Evolutionary conservation across 2,113 vertebrate genomes (phyloP), one percentile per base, ranked within the genome.

Genomic region (Ahaetulla prasina): DNA sequence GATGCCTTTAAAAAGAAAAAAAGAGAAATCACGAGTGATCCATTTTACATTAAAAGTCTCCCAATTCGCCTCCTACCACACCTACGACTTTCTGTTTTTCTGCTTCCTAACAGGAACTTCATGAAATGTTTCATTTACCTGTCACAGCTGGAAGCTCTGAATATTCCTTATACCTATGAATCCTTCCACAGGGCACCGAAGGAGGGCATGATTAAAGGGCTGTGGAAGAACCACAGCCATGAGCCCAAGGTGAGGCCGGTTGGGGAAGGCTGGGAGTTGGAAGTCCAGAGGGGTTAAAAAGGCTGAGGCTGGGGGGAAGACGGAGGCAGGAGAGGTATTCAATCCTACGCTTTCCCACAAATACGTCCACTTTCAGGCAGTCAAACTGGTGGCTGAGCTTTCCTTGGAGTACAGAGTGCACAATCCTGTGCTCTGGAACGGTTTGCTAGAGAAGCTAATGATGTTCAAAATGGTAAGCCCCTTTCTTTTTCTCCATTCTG

Each of bases 151-250:
- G 99, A 99, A 97, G 97, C 93, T 0, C 94, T 99, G 94, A 99
- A 99, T 95, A 99, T 99, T 93, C 98, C 99, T 0, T 99, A 99
- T 92, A 99, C 99, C 0, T 97, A 98, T 20, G 98, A 98, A 94
- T 98, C 98, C 8, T 99, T 99, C 94, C 98, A 98, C 93, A 98
- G 95, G 92, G 98, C 98, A 88, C 98, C 99, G 0, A 99, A 99
- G 95, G 99, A 99, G 94, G 99, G 99, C 80, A 98, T 99, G 97
- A 98, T 99, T 85, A 99, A 99, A 94, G 99, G 99, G 8, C 96
- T 99, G 0, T 99, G 99, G 99, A 99, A 99, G 92, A 99, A 99
- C 93, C 99, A 99, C 96, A 99, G 98, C 91, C 98, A 99, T 0
- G 98, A 99, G 91, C 97, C 99, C 68, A 98, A 97, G 97, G 99